Conservation (phyloP, 2,113 vertebrate genomes). For the Campylomormyrus tamandua region DNA sequence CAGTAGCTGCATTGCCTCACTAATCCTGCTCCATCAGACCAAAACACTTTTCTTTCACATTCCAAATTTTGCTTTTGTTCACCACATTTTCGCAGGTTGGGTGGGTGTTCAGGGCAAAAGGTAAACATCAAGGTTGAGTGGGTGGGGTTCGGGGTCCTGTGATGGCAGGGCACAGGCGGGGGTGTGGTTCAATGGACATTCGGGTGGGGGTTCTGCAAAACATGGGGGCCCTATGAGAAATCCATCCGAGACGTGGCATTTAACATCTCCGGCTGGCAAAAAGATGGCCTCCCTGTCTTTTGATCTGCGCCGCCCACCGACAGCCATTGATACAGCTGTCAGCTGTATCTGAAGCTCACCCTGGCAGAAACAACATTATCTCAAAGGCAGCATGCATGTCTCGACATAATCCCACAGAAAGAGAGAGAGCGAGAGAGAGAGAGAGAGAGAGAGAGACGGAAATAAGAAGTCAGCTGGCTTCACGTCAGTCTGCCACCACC, state of each 20-base stretch:
- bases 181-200: background rate
- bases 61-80: background rate
- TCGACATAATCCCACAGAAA: conserved; percentile 5
- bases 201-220: background rate
- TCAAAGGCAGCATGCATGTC: conserved; percentile 18
- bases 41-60: background rate
- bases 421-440: background rate
- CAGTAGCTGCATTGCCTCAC: background rate
- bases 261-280: background rate
- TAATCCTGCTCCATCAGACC: background rate
- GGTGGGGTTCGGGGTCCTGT: background rate
- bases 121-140: background rate
- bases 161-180: background rate
- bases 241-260: background rate
- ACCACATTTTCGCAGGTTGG: background rate
- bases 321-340: background rate
- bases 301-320: background rate
- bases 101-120: background rate
- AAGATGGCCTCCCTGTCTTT: background rate
- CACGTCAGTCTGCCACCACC: background rate
- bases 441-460: background rate
- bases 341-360: background rate
- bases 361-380: conserved; percentile 17
- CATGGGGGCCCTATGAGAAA: background rate
- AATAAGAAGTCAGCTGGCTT: background rate